Conservation (phyloP, 2,797 vertebrate genomes). For the Enteromius trimaculatus region DNA sequence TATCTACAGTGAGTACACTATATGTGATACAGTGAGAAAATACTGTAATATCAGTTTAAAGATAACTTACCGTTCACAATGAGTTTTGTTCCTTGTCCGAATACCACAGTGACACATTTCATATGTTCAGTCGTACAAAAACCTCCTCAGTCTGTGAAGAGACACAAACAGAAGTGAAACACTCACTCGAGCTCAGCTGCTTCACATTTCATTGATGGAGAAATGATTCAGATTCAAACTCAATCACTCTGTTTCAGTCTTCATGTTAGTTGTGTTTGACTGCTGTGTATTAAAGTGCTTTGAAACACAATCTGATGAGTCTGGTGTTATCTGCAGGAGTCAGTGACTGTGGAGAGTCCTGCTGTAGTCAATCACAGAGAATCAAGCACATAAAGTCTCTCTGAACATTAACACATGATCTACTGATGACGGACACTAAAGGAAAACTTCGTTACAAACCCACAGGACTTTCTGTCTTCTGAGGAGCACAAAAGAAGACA, state of each 20-base stretch:
- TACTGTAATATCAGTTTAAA: background rate
- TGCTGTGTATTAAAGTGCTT: slow-evolving; percentile 2
- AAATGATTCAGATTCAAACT: background rate
- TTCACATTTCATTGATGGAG: background rate
- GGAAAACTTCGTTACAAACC: too few species aligned
- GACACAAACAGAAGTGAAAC: slow-evolving; percentile 39
- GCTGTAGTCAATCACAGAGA: too few species aligned
- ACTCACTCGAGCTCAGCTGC: background rate
- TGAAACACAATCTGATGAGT: background rate
- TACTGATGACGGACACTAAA: background rate
- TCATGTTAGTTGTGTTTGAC: background rate
- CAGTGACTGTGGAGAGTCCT: too few species aligned
- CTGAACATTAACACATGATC: background rate
- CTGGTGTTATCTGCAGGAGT: slow-evolving; percentile 5
- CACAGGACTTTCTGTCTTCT: too few species aligned
- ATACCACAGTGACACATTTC: slow-evolving; percentile 74
- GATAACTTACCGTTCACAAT: slow-evolving; percentile 64
- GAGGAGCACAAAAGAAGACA: too few species aligned
- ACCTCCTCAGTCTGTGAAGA: slow-evolving; percentile 43
- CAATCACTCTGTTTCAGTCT: background rate
- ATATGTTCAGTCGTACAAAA: slow-evolving; percentile 59
- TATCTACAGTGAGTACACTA: background rate
- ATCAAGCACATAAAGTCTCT: background rate
- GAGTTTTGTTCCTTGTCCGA: slow-evolving; percentile 72
- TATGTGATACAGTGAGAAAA: background rate